Conservation (phyloP, 2,888 invertebrate genomes). For the Trichogramma evanescens region DNA sequence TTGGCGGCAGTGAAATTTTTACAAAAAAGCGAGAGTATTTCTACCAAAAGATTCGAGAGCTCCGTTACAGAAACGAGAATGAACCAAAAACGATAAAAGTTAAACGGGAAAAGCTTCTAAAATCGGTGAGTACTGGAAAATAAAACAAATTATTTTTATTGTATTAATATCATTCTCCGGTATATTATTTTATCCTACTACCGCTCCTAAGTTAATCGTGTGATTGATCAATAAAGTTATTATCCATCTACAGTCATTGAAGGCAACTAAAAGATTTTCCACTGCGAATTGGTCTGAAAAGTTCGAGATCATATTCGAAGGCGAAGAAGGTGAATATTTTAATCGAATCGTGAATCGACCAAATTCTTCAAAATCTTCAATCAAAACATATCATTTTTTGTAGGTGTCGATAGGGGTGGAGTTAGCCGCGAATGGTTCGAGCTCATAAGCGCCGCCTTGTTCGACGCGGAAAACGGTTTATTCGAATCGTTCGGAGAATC, state of each 20-base stretch:
- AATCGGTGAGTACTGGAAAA: slow-evolving; percentile 52
- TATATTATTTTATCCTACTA: not conserved
- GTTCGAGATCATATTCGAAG: slow-evolving; percentile 86
- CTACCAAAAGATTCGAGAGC: slow-evolving; percentile 69
- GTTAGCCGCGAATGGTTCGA: slow-evolving; percentile 93
- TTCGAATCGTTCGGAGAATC: slow-evolving; percentile 82
- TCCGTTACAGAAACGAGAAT: slow-evolving; percentile 80
- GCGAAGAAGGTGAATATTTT: slow-evolving; percentile 73
- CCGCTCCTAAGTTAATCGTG: not conserved
- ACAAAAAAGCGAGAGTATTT: slow-evolving; percentile 69
- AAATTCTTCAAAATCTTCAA: not conserved
- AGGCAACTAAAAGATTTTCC: slow-evolving; percentile 76
- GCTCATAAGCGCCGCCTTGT: slow-evolving; percentile 76
- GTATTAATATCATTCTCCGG: no score
- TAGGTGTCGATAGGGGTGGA: slow-evolving; percentile 91
- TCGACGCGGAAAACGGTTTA: slow-evolving; percentile 75
- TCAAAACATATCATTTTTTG: not conserved
- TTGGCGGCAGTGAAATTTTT: slow-evolving; percentile 91
- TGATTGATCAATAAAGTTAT: slow-evolving; percentile 1
- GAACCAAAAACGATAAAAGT: slow-evolving; percentile 79
- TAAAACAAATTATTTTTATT: slow-evolving; percentile 22
- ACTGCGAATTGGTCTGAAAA: slow-evolving; percentile 92
- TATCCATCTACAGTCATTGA: slow-evolving; percentile 57
- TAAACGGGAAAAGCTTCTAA: slow-evolving; percentile 70
- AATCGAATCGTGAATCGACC: not conserved